These are phyloP conservation scores for Acrobasis repandana DNA, from an alignment of 2,888 invertebrate species.

Conservation along the genomic window DNA sequence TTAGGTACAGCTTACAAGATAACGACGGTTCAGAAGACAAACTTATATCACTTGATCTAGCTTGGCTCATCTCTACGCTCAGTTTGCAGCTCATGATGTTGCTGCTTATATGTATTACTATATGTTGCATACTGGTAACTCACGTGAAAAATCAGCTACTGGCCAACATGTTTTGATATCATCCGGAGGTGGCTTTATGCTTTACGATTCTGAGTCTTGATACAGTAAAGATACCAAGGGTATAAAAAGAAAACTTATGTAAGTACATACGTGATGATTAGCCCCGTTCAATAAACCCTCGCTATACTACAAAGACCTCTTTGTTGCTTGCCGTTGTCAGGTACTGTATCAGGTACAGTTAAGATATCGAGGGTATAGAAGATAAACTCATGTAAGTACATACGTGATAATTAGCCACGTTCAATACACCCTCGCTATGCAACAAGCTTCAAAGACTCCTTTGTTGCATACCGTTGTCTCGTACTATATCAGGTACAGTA, in stretches of 20 bases:
- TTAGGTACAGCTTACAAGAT: conserved; percentile 10
- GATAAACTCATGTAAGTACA: background rate
- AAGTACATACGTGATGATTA: conserved; percentile 17
- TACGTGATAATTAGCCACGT: conserved; percentile 26
- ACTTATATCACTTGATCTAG: background rate
- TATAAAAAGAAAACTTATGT: background rate
- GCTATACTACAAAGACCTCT: conserved; percentile 8
- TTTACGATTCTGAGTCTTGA: too few species aligned
- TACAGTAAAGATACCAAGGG: background rate
- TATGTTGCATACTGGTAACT: too few species aligned
- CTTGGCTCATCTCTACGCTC: background rate
- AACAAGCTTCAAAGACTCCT: conserved; percentile 5
- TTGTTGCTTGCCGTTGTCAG: conserved; percentile 14
- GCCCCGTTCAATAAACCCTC: conserved; percentile 24
- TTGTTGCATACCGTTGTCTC: conserved; percentile 20
- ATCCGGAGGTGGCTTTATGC: too few species aligned
- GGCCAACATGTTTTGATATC: too few species aligned
- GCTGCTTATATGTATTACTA: too few species aligned
- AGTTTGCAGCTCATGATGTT: too few species aligned
- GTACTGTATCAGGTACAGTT: conserved; percentile 17
- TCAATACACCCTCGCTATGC: conserved; percentile 15
- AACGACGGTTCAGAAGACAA: too few species aligned
- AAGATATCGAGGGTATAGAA: background rate
- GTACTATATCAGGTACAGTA: conserved; percentile 14
- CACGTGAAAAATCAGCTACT: too few species aligned